phyloP scores from a whole-genome alignment of 2,888 invertebrate genomes.

The Eurois occulta region DNA sequence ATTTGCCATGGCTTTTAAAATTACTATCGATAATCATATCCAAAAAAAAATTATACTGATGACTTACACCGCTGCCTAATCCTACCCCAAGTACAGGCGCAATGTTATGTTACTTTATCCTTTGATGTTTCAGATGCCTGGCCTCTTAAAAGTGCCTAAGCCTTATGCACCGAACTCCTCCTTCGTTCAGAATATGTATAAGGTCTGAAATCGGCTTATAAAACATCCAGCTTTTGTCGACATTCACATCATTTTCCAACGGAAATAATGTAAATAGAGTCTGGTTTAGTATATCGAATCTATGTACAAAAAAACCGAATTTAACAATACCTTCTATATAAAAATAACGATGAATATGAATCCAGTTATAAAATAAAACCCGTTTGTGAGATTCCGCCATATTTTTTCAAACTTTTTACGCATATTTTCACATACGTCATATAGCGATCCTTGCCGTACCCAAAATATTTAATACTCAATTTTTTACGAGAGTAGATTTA shows the following conservation, averaged over 20 bases:
- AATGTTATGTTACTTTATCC: conserved; percentile 10
- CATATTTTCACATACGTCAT: conserved; percentile 13
- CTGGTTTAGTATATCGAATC: background rate
- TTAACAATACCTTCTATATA: background rate
- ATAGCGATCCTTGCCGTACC: conserved; percentile 2
- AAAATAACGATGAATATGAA: conserved; percentile 8
- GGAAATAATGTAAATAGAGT: background rate
- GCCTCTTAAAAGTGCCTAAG: conserved; percentile 14
- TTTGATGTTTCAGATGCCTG: conserved; percentile 44
- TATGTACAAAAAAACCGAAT: background rate
- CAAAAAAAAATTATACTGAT: background rate
- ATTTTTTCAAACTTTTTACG: conserved; percentile 23
- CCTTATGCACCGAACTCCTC: conserved; percentile 11
- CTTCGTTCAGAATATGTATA: conserved; percentile 26
- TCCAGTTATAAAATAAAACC: conserved; percentile 2
- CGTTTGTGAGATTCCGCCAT: background rate
- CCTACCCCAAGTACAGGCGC: background rate
- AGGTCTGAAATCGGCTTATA: conserved; percentile 33
- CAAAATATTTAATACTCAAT: conserved; percentile 9
- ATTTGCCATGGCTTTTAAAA: background rate
- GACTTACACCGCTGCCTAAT: background rate
- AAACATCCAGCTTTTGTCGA: conserved; percentile 15
- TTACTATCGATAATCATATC: too few species aligned
- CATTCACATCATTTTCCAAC: background rate
- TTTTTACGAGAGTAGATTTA: conserved; percentile 9